phyloP scores from a whole-genome alignment of 2,797 vertebrate species.

The Poecilia wingei region DNA sequence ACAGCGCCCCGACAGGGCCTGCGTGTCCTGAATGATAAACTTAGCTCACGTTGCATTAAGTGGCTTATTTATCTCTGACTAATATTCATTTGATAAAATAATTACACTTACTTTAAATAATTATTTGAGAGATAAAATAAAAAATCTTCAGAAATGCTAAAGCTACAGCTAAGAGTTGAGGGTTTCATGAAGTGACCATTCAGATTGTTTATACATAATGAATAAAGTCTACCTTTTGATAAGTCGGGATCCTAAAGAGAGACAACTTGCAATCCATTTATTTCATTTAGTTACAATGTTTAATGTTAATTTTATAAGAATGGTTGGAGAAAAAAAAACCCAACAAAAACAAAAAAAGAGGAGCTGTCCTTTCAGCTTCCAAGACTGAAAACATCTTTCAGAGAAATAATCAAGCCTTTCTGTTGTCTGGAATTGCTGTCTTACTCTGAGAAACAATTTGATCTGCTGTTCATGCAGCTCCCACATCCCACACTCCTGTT shows the following conservation, averaged over 20 bases:
- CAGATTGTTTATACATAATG: neutral
- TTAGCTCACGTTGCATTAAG: neutral
- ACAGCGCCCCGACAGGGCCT: neutral
- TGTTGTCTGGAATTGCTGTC: neutral
- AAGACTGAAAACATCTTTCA: neutral
- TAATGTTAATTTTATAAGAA: neutral
- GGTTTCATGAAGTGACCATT: neutral
- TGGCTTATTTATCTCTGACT: neutral
- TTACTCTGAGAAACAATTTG: neutral
- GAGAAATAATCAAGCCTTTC: neutral
- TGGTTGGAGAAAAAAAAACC: neutral
- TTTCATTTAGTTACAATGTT: neutral
- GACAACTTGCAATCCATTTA: neutral
- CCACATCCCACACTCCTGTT: neutral
- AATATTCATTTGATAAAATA: neutral
- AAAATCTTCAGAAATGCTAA: neutral
- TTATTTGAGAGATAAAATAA: neutral
- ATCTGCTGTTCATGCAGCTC: neutral
- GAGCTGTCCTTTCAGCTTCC: neutral
- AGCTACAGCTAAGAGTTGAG: neutral
- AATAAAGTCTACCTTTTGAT: neutral
- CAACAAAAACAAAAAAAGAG: neutral
- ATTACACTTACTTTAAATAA: neutral
- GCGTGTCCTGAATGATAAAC: neutral
- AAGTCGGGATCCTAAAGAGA: neutral